Conservation (phyloP, 2,797 vertebrate genomes). For the Lepus townsendii region DNA sequence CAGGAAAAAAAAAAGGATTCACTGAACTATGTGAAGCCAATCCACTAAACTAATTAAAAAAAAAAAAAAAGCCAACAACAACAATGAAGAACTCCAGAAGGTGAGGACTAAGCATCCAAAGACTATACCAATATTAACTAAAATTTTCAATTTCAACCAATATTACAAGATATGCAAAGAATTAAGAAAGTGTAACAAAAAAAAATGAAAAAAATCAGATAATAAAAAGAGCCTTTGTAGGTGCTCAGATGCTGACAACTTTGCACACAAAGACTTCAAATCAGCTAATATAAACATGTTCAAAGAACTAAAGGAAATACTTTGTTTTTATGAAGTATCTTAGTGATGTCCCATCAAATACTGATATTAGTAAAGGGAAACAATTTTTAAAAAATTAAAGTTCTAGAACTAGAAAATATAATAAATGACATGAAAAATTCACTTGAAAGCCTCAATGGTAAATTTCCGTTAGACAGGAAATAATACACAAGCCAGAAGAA, state of each 20-base stretch:
- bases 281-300: neutral
- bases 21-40: neutral
- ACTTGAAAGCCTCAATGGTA: neutral
- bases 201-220: neutral
- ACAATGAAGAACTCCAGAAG: neutral
- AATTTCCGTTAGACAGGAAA: neutral
- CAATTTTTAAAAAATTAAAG: neutral
- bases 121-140: neutral
- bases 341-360: neutral
- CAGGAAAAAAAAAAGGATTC: conserved; percentile 14
- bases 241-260: neutral
- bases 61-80: neutral
- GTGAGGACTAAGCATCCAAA: neutral
- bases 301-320: conserved; percentile 3
- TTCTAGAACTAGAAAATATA: neutral
- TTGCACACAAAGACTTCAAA: conserved; percentile 22
- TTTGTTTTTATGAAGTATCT: neutral
- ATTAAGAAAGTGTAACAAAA: neutral
- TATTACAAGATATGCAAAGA: neutral
- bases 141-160: conserved; percentile 43
- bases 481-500: neutral
- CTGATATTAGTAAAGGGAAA: neutral
- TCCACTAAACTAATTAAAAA: neutral
- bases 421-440: neutral
- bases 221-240: neutral